phyloP scores from a whole-genome alignment of 2,113 vertebrate genomes.

The Stomatorhinus ivindoensis region DNA sequence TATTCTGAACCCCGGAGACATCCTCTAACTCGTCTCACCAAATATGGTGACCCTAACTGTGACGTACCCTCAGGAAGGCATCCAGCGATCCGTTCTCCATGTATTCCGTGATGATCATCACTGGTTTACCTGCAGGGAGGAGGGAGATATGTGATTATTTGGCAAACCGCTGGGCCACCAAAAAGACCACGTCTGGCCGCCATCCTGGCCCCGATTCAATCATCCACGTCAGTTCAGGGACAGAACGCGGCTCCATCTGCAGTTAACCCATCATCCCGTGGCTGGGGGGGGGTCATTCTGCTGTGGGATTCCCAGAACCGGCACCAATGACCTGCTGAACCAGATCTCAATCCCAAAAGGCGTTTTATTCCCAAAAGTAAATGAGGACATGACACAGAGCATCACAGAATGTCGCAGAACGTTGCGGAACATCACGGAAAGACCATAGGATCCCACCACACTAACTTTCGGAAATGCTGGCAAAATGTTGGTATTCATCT shows the following conservation, averaged over 20 bases:
- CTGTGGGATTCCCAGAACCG: not conserved
- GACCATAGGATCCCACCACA: not conserved
- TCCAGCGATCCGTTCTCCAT: constrained; percentile 99
- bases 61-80: constrained; percentile 92
- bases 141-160: constrained; percentile 20
- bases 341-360: not conserved
- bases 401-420: not conserved
- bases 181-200: constrained; percentile 57
- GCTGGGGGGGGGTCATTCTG: not conserved
- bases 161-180: not conserved
- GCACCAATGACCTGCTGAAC: not conserved
- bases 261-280: constrained; percentile 54
- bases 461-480: not conserved
- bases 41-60: too few relatives aligned
- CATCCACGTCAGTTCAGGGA: constrained; percentile 55
- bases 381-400: not conserved
- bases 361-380: not conserved
- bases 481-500: not conserved
- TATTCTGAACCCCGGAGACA: too few relatives aligned
- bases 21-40: too few relatives aligned
- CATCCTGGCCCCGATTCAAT: constrained; percentile 64
- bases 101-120: constrained; percentile 99
- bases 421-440: not conserved
- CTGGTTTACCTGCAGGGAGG: constrained; percentile 81
- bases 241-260: constrained; percentile 56